Evolutionary conservation across 2,113 vertebrate genomes (phyloP), one percentile per base, ranked within the genome.

Genomic region (Eretmochelys imbricata): DNA sequence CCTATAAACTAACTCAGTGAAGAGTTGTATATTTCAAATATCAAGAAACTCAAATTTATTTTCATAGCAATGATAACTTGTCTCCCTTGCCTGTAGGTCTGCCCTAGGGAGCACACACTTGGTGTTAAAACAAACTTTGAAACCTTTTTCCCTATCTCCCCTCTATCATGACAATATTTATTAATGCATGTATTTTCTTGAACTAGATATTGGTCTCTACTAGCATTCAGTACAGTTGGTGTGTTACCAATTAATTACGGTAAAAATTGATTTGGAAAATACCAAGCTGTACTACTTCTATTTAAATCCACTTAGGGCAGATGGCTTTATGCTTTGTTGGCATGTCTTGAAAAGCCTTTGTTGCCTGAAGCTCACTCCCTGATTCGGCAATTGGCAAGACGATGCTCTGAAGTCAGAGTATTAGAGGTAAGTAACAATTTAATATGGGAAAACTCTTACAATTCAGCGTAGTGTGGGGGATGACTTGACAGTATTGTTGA

Each of bases 351-450:
- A 97, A 99, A 99, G 87, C 99, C 99, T 82, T 97, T 99, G 82
- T 96, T 99, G 72, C 99, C 99, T 87, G 99, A 99, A 97, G 99
- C 99, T 69, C 99, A 99, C 97, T 99, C 99, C 38, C 99, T 99
- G 91, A 99, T 99, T 97, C 98, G 99, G 95, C 99, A 99, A 95
- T 98, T 99, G 94, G 99, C 99, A 29, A 98, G 99, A 96, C 98
- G 99, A 88, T 99, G 99, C 92, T 99, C 99, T 42, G 98, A 99
- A 98, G 98, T 99, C 49, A 99, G 99, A 93, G 97, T 98, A 85
- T 96, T 97, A 10, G 98, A 99, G 98, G 99, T 99, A 98, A 98
- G 98, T 93, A 3, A 35, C 53, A 88, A 79, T 83, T 19, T 9
- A 91, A 55, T 10, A 65, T 89, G 38, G 2, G 4, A 22, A 75